Percentiles rank a stretch among this genome's conserved stretches.
These are phyloP conservation scores for Acanthosepion lycidas DNA, from an alignment of 2,888 invertebrate species.

Conservation along the genomic window DNA sequence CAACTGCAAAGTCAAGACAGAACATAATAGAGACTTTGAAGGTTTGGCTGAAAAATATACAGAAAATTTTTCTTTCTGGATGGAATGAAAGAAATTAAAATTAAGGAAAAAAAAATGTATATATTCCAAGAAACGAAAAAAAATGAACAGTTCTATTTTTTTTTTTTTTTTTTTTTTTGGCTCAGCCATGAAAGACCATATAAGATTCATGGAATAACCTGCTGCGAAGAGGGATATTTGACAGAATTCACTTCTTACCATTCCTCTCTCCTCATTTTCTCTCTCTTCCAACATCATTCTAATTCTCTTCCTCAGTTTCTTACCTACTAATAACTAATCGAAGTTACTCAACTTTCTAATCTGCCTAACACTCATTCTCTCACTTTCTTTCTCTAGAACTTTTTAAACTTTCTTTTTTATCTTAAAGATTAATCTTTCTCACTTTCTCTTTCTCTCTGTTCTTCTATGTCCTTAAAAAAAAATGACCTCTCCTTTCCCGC, in stretches of 20 bases:
- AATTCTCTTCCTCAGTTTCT: not conserved
- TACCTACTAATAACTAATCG: not conserved
- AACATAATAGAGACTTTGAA: not conserved
- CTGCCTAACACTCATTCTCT: not conserved
- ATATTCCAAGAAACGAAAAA: not conserved
- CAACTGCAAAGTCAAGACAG: not conserved
- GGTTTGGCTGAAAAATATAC: not conserved
- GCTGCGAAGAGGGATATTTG: not conserved
- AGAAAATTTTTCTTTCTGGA: not conserved
- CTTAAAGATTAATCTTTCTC: not conserved
- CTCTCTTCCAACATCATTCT: not conserved
- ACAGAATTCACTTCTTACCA: not conserved
- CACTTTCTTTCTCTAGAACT: constrained; percentile 23
- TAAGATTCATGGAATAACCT: not conserved
- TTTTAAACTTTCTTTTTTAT: constrained; percentile 24
- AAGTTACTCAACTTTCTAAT: not conserved
- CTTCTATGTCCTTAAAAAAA: not conserved
- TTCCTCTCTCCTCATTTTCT: constrained; percentile 35
- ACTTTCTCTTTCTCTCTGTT: not conserved
- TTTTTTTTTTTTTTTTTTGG: too few species aligned
- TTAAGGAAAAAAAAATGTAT: not conserved
- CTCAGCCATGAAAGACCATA: not conserved
- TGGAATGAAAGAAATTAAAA: not conserved
- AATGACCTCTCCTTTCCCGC: not conserved
- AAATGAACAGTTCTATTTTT: not conserved